Percentiles rank a stretch among this genome's conserved stretches.
Evolutionary conservation across 1,140 invertebrate genomes (phyloP).

Genomic region (Zeugodacus cucurbitae): DNA sequence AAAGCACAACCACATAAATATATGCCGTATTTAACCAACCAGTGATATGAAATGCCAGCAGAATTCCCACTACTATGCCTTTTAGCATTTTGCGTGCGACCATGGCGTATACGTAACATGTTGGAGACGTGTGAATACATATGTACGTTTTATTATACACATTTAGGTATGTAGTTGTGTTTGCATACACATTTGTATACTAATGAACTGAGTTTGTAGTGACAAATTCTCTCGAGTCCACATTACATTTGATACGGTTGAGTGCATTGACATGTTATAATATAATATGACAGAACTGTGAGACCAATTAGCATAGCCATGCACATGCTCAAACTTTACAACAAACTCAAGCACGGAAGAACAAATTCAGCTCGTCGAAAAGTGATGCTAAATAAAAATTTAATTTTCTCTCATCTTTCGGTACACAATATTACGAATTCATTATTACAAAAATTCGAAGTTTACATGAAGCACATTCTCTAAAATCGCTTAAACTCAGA

Average conservation of each 20-base stretch:
- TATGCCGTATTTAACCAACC: neutral
- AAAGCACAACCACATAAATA: neutral
- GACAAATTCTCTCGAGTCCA: neutral
- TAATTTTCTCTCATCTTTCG: too few species aligned
- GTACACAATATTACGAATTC: too few species aligned
- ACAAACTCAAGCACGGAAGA: too few species aligned
- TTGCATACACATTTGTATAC: neutral
- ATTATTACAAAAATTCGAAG: too few species aligned
- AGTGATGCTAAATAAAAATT: too few species aligned
- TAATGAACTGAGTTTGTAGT: neutral
- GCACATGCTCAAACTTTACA: neutral
- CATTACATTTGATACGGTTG: neutral
- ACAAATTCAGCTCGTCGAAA: too few species aligned
- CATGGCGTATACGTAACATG: constrained; percentile 5
- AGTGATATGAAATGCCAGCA: neutral
- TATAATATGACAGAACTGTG: neutral
- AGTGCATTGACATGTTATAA: neutral
- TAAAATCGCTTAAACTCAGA: too few species aligned
- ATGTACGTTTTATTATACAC: neutral
- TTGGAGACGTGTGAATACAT: neutral
- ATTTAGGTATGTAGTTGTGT: neutral
- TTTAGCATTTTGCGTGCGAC: neutral
- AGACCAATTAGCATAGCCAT: neutral
- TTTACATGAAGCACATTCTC: too few species aligned
- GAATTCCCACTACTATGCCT: neutral